Evolutionary conservation across 2,797 vertebrate species (phyloP), one percentile per base, ranked within the genome.

Genomic region (Crypturellus tataupa): DNA sequence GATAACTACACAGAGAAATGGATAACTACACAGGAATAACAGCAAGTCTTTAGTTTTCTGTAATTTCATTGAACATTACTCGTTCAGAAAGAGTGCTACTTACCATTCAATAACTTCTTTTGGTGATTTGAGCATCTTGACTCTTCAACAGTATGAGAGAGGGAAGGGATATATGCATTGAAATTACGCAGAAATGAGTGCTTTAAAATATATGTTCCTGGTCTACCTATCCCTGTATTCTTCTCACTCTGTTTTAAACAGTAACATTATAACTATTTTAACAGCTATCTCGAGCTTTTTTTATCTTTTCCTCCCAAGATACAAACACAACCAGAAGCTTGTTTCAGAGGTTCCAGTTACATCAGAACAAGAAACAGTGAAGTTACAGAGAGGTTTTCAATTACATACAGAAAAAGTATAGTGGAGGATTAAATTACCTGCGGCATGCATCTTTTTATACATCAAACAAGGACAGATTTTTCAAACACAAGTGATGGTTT

Each of bases 231-330:
- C 5, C 17, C 53, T 42, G 46, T 53, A 42, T 39, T 65, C 18
- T 60, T 89, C 46, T 90, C 33, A 40, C 21, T 11, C 65, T 71
- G 40, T 68, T 55, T 63, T 49, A 84, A 76, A 21, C 37, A 75
- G 60, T 53, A 65, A 25, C n/a, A n/a, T 80, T 20, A n/a, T 16
- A 53, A 58, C 53, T 80, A n/a, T 71, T 91, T 60, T 35, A 49
- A 56, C 37, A 44, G 39, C 53, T 3, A 37, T 24, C 13, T 42
- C 23, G 37, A 75, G 42, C 37, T 69, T 37, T 44, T 7, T 53
- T 39, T 35, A 31, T 85, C 35, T 68, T 85, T 85, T 64, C n/a
- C 76, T 72, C 77, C 69, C 59, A 78, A 94, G 92, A 69, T 44
- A 18, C n/a, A 71, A 60, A 76, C 25, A 18, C 49, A 72, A 72